phyloP scores from a whole-genome alignment of 2,888 invertebrate genomes.

The Gnatocerus cornutus region DNA sequence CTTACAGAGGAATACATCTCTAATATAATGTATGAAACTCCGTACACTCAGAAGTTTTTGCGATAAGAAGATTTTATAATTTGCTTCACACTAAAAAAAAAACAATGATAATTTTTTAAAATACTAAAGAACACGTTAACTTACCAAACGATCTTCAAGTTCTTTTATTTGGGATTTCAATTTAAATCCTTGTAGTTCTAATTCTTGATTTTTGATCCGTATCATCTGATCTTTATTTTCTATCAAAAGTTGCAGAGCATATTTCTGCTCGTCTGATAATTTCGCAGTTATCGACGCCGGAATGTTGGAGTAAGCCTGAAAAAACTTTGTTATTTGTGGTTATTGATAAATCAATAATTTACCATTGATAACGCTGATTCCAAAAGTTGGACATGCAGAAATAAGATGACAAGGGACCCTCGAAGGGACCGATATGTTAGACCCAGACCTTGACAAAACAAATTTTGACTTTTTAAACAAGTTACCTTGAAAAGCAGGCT shows the following conservation, averaged over 20 bases:
- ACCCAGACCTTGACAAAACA: constrained; percentile 6
- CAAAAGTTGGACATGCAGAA: constrained; percentile 2
- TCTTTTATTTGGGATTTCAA: constrained; percentile 9
- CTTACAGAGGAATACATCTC: constrained; percentile 4
- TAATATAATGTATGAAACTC: constrained; percentile 7
- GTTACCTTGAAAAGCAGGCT: too few species aligned
- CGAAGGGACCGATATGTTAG: constrained; percentile 6
- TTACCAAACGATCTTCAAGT: background rate
- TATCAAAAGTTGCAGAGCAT: constrained; percentile 2
- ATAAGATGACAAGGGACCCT: constrained; percentile 9
- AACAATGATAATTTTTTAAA: constrained; percentile 11
- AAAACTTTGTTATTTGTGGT: constrained; percentile 14
- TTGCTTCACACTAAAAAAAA: constrained; percentile 11
- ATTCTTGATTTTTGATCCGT: background rate
- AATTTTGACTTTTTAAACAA: background rate
- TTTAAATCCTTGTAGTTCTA: constrained; percentile 3
- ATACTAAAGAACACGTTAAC: constrained; percentile 8
- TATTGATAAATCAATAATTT: constrained; percentile 11
- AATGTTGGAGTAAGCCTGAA: constrained; percentile 7
- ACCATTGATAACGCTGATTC: constrained; percentile 5
- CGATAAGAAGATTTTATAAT: background rate
- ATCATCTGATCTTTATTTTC: background rate
- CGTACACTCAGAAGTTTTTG: constrained; percentile 8
- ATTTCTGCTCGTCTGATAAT: constrained; percentile 6
- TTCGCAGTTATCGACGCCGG: constrained; percentile 1